A percentile compares a stretch with the other conserved stretches of the same genome.
These are phyloP conservation scores for Mesoclemmys tuberculata DNA, from an alignment of 2,113 vertebrate genomes.

Conservation along the genomic window DNA sequence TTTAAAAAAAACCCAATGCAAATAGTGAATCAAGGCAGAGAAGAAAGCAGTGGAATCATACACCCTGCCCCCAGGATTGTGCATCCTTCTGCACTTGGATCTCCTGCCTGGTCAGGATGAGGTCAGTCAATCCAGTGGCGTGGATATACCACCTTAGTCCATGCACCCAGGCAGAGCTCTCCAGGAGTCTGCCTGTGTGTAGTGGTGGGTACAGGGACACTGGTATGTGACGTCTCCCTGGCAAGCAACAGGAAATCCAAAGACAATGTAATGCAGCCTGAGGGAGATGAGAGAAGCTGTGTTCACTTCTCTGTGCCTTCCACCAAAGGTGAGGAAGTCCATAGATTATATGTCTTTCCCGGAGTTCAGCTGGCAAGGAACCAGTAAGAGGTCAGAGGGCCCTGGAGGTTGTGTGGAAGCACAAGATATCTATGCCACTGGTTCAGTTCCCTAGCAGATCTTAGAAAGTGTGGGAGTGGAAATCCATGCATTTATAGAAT, in stretches of 20 bases:
- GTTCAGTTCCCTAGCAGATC: background rate
- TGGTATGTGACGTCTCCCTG: background rate
- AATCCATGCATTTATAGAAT: background rate
- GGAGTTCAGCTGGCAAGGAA: background rate
- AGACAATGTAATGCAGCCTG: background rate
- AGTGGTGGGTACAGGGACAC: background rate
- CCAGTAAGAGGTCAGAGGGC: background rate
- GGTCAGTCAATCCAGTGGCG: background rate
- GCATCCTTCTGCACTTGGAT: background rate
- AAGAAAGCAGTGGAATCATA: background rate
- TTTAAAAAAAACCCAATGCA: background rate
- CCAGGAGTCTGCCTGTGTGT: background rate
- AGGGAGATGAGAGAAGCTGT: background rate
- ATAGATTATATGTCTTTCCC: background rate
- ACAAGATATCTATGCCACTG: background rate
- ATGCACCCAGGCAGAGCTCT: background rate
- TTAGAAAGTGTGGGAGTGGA: background rate
- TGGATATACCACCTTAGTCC: background rate
- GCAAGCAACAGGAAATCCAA: background rate
- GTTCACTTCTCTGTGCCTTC: background rate
- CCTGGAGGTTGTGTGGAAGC: background rate
- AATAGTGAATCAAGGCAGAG: constrained; percentile 15
- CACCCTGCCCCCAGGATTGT: accelerated
- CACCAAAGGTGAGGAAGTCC: background rate
- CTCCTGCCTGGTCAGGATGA: background rate